phyloP scores from a whole-genome alignment of 2,888 invertebrate species.

The Macrophya alboannulata region DNA sequence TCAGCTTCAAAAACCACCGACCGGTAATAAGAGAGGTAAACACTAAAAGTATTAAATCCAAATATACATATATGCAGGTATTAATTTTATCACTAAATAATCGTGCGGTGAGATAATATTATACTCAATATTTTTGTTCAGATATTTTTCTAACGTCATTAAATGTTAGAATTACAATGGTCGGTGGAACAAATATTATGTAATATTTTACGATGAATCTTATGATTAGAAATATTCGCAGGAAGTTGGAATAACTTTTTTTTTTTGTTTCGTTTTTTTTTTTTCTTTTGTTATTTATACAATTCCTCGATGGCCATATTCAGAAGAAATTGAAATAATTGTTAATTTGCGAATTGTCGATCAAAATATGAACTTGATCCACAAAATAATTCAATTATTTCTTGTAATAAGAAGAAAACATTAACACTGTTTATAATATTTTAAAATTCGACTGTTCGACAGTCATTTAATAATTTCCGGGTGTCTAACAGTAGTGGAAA shows the following conservation, averaged over 20 bases:
- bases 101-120: constrained; percentile 22
- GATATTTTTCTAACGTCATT: constrained; percentile 8
- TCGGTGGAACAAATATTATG: constrained; percentile 43
- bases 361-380: background rate
- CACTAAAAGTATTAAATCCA: constrained; percentile 80
- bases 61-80: background rate
- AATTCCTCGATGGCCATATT: background rate
- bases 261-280: background rate
- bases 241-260: background rate
- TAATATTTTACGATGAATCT: constrained; percentile 6
- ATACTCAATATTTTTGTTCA: constrained; percentile 25
- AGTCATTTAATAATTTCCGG: background rate
- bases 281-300: too few species aligned
- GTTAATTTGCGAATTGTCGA: background rate
- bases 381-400: background rate
- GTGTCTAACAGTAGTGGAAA: background rate
- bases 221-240: background rate
- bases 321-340: background rate
- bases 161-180: background rate
- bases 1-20: constrained; percentile 88
- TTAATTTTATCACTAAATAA: background rate
- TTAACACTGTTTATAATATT: background rate
- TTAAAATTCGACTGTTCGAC: background rate
- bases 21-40: constrained; percentile 86
- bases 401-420: background rate